Evolutionary conservation across 2,797 vertebrate species (phyloP).

Genomic region (Craterocephalus amniculus): DNA sequence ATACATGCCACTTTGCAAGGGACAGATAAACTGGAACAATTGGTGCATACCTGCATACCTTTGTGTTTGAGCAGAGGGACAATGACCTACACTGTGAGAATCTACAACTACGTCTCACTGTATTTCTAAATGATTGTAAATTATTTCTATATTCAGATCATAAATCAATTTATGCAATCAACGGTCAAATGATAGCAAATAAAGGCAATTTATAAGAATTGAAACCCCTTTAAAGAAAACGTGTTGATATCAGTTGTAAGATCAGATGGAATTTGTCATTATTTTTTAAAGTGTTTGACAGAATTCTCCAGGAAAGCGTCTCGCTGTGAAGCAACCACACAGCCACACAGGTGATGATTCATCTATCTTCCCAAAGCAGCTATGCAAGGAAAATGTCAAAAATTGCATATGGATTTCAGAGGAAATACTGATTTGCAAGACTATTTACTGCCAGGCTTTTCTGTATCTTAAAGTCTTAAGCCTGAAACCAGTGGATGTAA

Average conservation of each 20-base stretch:
- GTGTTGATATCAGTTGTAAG: too few relatives aligned
- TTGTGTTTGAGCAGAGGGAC: constrained; percentile 38
- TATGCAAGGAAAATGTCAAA: background rate
- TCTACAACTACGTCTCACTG: background rate
- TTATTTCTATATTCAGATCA: background rate
- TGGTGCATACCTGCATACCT: constrained; percentile 39
- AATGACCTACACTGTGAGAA: background rate
- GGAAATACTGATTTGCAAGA: background rate
- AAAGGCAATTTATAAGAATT: background rate
- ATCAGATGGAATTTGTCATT: too few relatives aligned
- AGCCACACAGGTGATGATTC: background rate
- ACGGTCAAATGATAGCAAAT: background rate
- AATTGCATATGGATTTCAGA: background rate
- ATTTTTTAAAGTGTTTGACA: background rate
- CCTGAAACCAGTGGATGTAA: constrained; percentile 4
- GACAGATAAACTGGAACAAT: constrained; percentile 56
- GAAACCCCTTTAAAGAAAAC: too few relatives aligned
- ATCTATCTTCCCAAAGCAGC: background rate
- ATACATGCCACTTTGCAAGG: constrained; percentile 31
- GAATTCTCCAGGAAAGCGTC: background rate
- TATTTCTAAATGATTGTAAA: background rate
- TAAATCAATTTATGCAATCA: background rate
- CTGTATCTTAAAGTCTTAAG: background rate
- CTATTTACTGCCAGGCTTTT: background rate
- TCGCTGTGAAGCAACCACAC: too few relatives aligned